These are phyloP conservation scores for Pterocles gutturalis DNA, from an alignment of 2,113 vertebrate genomes.

Conservation along the genomic window DNA sequence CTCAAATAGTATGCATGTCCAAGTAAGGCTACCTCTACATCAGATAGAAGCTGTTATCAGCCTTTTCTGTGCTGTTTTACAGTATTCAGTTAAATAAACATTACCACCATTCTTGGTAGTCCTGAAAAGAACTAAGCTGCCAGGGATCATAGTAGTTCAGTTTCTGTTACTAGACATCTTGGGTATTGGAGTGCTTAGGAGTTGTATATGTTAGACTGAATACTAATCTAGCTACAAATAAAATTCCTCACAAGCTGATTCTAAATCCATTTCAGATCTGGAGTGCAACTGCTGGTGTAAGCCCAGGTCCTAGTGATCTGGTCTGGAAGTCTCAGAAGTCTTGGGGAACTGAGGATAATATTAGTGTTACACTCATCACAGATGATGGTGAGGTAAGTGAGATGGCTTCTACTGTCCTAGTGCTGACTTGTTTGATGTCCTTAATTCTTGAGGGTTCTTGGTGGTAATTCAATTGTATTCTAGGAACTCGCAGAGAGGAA, in stretches of 20 bases:
- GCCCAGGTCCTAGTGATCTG: conserved; percentile 76
- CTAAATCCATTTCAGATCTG: conserved; percentile 80
- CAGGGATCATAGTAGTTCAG: neutral
- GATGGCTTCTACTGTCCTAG: neutral
- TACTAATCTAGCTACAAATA: neutral
- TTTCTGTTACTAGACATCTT: neutral
- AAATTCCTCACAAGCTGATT: neutral
- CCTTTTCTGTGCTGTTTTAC: neutral
- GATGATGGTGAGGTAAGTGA: conserved; percentile 76
- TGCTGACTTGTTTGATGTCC: neutral
- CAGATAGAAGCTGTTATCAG: neutral
- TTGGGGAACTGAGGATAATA: conserved; percentile 75
- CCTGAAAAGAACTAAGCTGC: neutral
- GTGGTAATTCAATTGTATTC: neutral
- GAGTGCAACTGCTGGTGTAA: conserved; percentile 76
- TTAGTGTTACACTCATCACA: conserved; percentile 79
- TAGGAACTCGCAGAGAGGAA: conserved; percentile 82
- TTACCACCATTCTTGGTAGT: neutral
- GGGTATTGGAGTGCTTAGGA: neutral
- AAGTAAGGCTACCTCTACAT: neutral
- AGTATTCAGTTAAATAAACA: neutral
- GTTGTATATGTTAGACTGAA: neutral
- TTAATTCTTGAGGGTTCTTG: neutral
- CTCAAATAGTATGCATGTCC: neutral
- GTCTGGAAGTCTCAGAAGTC: conserved; percentile 79